These are phyloP conservation scores for Acanthurus leucopareius DNA, from an alignment of 2,797 vertebrate genomes.

Conservation along the genomic window DNA sequence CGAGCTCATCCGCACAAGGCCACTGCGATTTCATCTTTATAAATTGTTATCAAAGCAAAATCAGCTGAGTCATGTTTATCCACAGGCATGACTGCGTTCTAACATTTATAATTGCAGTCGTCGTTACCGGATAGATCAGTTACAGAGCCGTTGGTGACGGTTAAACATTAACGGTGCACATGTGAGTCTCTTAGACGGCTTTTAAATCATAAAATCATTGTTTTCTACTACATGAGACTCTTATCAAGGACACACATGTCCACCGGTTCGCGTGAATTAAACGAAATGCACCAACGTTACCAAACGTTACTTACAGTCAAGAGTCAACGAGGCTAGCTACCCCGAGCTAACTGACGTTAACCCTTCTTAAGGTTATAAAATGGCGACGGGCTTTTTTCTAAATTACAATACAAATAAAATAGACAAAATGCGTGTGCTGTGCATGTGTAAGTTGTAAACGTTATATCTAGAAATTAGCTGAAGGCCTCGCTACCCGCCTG, in stretches of 20 bases:
- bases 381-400: fast-evolving
- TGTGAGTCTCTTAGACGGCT: not conserved
- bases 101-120: not conserved
- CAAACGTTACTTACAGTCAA: no score
- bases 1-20: no score
- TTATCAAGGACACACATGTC: fast-evolving
- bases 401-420: fast-evolving
- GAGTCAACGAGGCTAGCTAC: not conserved
- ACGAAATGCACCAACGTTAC: not conserved
- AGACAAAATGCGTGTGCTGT: fast-evolving
- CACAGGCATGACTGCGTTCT: not conserved
- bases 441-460: no score
- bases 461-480: not conserved
- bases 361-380: fast-evolving
- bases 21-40: no score
- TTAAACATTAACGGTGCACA: not conserved
- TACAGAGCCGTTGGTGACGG: not conserved
- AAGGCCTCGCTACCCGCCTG: conserved; percentile 43
- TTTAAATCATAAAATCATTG: not conserved
- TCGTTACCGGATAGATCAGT: no score
- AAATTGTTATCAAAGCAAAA: not conserved
- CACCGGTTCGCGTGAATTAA: not conserved
- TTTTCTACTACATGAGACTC: no score
- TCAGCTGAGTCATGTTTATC: not conserved
- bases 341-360: no score